Base-by-base conservation (phyloP, 2,113 vertebrate genomes). In the Ageneiosus marmoratus region DNA sequence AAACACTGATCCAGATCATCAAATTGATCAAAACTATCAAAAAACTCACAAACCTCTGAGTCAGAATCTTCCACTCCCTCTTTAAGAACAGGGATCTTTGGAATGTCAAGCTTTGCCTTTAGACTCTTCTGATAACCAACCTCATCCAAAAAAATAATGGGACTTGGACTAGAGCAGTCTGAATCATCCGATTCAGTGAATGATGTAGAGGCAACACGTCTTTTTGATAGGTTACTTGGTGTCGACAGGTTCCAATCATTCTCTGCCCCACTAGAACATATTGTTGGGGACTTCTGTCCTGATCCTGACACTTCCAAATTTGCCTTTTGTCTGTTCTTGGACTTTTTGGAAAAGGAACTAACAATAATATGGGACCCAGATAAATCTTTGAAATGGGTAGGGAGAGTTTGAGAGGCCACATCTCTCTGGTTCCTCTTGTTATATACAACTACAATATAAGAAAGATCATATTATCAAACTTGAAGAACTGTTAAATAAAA, bases 21-120 rank as follows among this genome's bases (percentile, higher is more conserved):
- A 78, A 99, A 97, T 82, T 95, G 97, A 93, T 99, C 98, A 90
- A 99, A 99, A 88, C 98, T 99, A 90, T 99, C 98, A 90, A 99
- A 99, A 93, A 99, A 99, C 87, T 99, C 98, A 91, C 98, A 97
- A 22, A 99, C 94, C 95, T 99, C 98, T 12, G 98, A 99, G 87
- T 99, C 98, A 20, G 97, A 99, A 91, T 99, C 97, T 87, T 99
- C 98, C 77, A 99, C 93, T 53, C 94, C 95, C 82, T 98, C 96
- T 91, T 95, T 97, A 81, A 95, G 93, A 46, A 97, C 94, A 15
- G 97, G 97, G 69, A 99, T 95, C 92, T 98, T 96, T 78, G 98
- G 97, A 87, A 99, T 94, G 72, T 98, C 95, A 87, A 99, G 94
- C 84, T 97, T 98, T 87, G 98, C 97, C 86, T 95, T 94, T 87